A percentile compares a stretch with the other conserved stretches of the same genome.
These are phyloP conservation scores for Peromyscus nudipes DNA, from an alignment of 2,797 vertebrate genomes.

Conservation along the genomic window DNA sequence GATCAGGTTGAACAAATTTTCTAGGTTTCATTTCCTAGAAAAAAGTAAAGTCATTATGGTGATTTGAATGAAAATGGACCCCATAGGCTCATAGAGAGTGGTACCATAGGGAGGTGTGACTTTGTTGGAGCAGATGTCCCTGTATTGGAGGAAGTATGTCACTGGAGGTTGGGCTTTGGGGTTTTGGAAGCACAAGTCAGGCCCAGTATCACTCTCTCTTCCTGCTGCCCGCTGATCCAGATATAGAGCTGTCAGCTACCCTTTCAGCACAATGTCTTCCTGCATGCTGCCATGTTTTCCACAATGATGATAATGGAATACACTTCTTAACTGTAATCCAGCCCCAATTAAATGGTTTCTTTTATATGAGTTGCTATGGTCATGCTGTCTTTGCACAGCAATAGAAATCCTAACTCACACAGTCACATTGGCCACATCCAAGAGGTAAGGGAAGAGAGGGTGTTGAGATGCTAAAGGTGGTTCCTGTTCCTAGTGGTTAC, in stretches of 20 bases:
- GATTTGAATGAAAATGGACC: background rate
- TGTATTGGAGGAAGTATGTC: background rate
- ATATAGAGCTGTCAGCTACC: background rate
- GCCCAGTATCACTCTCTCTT: background rate
- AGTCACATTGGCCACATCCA: background rate
- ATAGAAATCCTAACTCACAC: background rate
- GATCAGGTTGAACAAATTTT: background rate
- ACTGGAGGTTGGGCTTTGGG: background rate
- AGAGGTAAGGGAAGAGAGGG: background rate
- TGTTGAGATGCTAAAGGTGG: background rate
- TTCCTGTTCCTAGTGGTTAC: background rate
- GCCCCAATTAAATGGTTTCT: background rate
- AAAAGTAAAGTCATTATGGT: background rate
- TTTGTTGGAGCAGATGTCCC: background rate
- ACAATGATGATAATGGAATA: background rate
- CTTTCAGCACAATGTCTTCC: background rate
- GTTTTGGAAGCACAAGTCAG: background rate
- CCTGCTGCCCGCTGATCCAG: background rate
- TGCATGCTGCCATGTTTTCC: background rate
- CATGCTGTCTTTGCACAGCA: background rate
- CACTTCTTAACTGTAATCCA: background rate
- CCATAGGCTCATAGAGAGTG: background rate
- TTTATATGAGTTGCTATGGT: background rate
- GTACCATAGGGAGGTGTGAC: background rate
- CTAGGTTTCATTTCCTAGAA: slow-evolving; percentile 13